A percentile compares a stretch with the other conserved stretches of the same genome.
phyloP scores from a whole-genome alignment of 30 jellyfish, hydroid and myxozoan species.

The Nemopilema nomurai region DNA sequence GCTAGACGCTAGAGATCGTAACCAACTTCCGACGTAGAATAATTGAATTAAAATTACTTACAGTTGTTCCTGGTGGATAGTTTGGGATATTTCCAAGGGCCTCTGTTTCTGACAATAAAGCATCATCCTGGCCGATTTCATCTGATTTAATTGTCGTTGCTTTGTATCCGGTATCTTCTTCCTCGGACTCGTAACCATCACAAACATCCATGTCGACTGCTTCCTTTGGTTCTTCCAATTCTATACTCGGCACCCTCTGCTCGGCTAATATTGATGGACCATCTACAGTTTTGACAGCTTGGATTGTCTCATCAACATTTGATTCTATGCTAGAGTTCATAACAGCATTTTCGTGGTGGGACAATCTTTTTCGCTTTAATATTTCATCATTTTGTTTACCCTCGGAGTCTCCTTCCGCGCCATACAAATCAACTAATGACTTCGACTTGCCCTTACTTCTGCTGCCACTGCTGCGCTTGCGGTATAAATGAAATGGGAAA shows the following conservation, averaged over 20 bases:
- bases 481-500: conserved; percentile 48
- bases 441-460: conserved; percentile 56
- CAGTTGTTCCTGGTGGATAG: conserved; percentile 51
- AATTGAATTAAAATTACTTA: neutral
- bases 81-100: neutral
- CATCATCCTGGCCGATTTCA: neutral
- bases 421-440: conserved; percentile 50
- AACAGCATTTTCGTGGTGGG: neutral
- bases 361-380: conserved; percentile 1
- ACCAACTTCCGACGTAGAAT: neutral
- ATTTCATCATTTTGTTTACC: neutral
- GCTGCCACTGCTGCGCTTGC: conserved; percentile 47
- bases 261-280: neutral
- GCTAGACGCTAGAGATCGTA: no score
- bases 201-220: neutral
- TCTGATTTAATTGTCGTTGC: neutral
- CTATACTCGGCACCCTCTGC: neutral
- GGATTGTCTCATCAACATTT: neutral
- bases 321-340: conserved; percentile 26
- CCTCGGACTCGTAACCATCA: neutral
- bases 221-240: neutral
- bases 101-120: neutral
- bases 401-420: conserved; percentile 6
- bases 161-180: neutral
- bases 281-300: neutral